Evolutionary conservation across 1,140 invertebrate genomes (phyloP).

Genomic region (Lysiphlebus fabarum): DNA sequence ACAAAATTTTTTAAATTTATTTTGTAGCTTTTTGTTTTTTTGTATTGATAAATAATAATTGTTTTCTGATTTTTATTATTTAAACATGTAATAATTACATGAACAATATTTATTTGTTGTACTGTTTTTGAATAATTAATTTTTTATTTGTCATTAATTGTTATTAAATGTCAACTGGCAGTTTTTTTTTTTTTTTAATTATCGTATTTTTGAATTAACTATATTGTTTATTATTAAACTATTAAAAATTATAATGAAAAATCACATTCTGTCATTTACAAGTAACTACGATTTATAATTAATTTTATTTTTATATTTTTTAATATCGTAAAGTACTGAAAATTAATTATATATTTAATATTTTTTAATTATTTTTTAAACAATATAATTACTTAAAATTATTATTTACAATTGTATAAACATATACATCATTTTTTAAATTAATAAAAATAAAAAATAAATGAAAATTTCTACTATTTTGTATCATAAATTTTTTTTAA

Average conservation of each 20-base stretch:
- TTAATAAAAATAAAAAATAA: constrained; percentile 29
- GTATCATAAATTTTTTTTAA: constrained; percentile 14
- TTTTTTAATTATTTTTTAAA: no score
- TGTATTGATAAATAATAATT: constrained; percentile 2
- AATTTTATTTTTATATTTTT: not conserved
- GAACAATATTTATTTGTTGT: no score
- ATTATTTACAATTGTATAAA: constrained; percentile 40
- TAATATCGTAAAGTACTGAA: not conserved
- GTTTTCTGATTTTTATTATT: no score
- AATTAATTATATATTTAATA: constrained; percentile 7
- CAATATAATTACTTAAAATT: no score
- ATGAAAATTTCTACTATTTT: constrained; percentile 33
- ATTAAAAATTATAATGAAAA: constrained; percentile 5
- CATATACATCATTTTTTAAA: constrained; percentile 25
- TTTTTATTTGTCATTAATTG: no score
- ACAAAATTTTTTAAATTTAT: no score
- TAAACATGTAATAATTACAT: no score
- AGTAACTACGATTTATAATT: not conserved
- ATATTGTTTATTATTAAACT: no score
- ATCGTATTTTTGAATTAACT: no score
- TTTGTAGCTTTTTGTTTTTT: not conserved
- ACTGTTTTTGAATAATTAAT: no score
- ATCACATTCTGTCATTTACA: constrained; percentile 15
- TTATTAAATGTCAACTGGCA: no score
- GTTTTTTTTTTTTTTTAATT: no score